phyloP scores from a whole-genome alignment of 2,797 vertebrate genomes.

The Typhlichthys subterraneus region DNA sequence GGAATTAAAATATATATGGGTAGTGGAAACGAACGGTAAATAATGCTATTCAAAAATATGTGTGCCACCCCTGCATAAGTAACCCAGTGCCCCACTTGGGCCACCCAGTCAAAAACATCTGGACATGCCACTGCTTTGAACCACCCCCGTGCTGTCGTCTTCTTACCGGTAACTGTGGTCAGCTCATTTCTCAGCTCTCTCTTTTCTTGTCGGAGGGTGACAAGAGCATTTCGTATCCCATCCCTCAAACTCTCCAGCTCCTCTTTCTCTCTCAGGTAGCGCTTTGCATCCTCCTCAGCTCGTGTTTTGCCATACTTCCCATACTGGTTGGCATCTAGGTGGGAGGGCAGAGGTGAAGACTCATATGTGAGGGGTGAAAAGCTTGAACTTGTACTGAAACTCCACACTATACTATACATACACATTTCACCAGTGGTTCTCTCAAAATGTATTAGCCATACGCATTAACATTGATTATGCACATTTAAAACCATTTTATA shows the following conservation, averaged over 20 bases:
- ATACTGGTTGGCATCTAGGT: constrained; percentile 88
- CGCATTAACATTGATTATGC: no score
- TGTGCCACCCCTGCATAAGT: no score
- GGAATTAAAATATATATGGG: no score
- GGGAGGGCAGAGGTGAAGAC: constrained; percentile 21
- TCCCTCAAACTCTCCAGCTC: constrained; percentile 89
- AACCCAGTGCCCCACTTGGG: no score
- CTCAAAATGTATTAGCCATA: no score
- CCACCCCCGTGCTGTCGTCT: neutral
- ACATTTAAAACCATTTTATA: no score
- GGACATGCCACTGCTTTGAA: no score
- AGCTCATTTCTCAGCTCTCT: constrained; percentile 85
- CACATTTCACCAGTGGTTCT: no score
- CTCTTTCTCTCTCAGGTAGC: constrained; percentile 89
- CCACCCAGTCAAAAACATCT: no score
- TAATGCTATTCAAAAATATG: no score
- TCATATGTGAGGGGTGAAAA: constrained; percentile 60
- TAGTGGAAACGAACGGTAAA: no score
- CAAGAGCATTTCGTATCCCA: constrained; percentile 81
- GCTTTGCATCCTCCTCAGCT: constrained; percentile 92
- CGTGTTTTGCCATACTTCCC: constrained; percentile 93
- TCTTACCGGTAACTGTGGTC: constrained; percentile 82
- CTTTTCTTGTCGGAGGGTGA: constrained; percentile 86
- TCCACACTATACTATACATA: no score
- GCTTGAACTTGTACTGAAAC: neutral